Evolutionary conservation across 2,797 vertebrate genomes (phyloP), one percentile per base, ranked within the genome.

Genomic region (Sciaenops ocellatus): DNA sequence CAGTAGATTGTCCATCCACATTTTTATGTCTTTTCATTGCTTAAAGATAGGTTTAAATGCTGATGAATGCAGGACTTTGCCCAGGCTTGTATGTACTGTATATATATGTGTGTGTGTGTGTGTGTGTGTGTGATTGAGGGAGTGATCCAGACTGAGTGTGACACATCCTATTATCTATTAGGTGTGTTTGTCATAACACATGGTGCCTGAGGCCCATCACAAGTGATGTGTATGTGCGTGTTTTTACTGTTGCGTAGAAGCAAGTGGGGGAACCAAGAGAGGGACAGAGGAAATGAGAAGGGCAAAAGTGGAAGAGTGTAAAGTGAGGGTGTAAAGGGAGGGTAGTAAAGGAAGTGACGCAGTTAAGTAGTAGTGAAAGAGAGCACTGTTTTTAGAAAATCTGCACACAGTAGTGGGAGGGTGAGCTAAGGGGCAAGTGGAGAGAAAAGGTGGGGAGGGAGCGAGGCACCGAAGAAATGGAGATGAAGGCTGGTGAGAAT

Each of bases 111-210:
- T 56, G 64, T 72, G 69, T 83, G 70, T 48, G 78, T 80, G 60
- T 76, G 60, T 60, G 59, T 65, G 57, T 67, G 76, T 73, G 81
- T 84, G 69, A 80, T 80, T 85, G 55, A 83, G 69, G 54, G 84
- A 73, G 71, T 86, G 88, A 87, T 79, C 42, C 71, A 86, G 88
- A 87, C 30, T 48, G 72, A 85, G 76, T 86, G 85, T 91, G 91
- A 90, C 91, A 91, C 89, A 84, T 90, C 80, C 84, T 78, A 87
- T 92, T 93, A 92, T 92, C 82, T 88, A 72, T 90, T 83, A 90
- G 91, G 81, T 90, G 89, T 88, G 89, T 92, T 92, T 90, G 78
- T 90, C 90, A 90, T 91, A 92, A 91, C 90, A 92, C 66, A 57
- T 72, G 2, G 22, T 0, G 89, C 87, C 88, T 79, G 79, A 85